A percentile compares a stretch with the other conserved stretches of the same genome.
Conservation (phyloP, 2,888 invertebrate genomes). For the Chirona hameri region DNA sequence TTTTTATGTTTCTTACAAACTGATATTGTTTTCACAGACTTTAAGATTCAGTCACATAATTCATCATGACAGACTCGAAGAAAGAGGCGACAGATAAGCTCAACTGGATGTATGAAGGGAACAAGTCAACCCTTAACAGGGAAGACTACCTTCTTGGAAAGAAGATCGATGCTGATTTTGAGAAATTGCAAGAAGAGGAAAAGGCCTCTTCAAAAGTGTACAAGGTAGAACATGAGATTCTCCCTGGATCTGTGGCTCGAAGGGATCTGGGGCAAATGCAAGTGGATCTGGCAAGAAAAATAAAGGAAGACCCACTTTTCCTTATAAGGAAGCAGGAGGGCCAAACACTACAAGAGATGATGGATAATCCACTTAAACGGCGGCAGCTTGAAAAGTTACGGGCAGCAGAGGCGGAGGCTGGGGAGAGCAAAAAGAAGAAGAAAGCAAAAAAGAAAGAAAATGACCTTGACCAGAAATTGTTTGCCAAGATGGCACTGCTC, state of each 20-base stretch:
- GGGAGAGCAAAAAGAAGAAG: not conserved
- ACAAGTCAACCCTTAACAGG: not conserved
- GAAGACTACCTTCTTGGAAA: slow-evolving; percentile 23
- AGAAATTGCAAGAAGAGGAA: not conserved
- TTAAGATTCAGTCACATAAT: too few relatives aligned
- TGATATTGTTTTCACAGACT: too few relatives aligned
- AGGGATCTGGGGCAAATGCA: slow-evolving; percentile 11
- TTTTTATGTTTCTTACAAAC: too few relatives aligned
- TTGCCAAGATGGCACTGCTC: not conserved
- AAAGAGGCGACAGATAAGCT: slow-evolving; percentile 34
- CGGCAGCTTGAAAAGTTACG: not conserved
- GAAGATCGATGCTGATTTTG: not conserved
- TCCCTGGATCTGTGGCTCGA: not conserved
- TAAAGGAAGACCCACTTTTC: slow-evolving; percentile 24
- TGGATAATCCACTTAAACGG: not conserved
- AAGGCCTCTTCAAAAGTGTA: not conserved
- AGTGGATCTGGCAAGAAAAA: slow-evolving; percentile 8
- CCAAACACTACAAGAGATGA: not conserved
- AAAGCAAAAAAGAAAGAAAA: not conserved
- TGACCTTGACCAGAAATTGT: not conserved
- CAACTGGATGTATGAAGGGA: slow-evolving; percentile 28
- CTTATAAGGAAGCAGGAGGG: slow-evolving; percentile 3
- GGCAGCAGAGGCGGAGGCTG: not conserved
- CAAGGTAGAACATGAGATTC: slow-evolving; percentile 23
- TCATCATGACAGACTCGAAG: not conserved